Conservation (phyloP, 2,797 vertebrate genomes). For the Typhlichthys subterraneus region DNA sequence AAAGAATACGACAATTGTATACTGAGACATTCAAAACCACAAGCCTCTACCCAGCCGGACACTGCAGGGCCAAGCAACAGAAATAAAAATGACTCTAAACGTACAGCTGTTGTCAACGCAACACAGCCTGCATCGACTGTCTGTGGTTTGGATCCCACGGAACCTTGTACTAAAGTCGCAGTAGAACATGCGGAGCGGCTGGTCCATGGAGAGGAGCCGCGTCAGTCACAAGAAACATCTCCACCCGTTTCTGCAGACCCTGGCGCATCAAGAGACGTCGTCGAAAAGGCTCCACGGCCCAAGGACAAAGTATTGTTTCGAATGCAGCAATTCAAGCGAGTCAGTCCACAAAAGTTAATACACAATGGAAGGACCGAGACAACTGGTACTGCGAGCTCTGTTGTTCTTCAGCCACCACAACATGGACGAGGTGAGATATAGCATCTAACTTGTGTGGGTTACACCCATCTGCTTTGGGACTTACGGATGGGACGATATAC, state of each 20-base stretch:
- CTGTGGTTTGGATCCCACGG: not conserved
- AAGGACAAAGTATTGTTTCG: constrained; percentile 83
- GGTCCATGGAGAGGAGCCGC: constrained; percentile 5
- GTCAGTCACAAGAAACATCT: constrained; percentile 19
- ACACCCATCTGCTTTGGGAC: not conserved
- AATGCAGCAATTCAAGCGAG: constrained; percentile 90
- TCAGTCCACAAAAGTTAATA: constrained; percentile 76
- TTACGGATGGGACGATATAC: not conserved
- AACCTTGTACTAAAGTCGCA: not conserved
- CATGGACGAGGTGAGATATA: constrained; percentile 39
- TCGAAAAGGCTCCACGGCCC: constrained; percentile 11
- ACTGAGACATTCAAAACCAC: constrained; percentile 22
- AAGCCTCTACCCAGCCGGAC: constrained; percentile 21
- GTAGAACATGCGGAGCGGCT: not conserved
- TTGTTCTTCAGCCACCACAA: not conserved
- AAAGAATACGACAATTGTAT: constrained; percentile 60
- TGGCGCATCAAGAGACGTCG: not conserved
- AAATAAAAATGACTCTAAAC: constrained; percentile 22
- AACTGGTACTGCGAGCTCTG: not conserved
- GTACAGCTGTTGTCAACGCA: not conserved
- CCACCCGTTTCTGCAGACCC: not conserved
- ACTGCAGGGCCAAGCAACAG: constrained; percentile 33
- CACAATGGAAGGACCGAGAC: constrained; percentile 30
- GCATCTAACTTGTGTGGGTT: not conserved
- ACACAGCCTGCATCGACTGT: constrained; percentile 14